phyloP scores from a whole-genome alignment of 2,113 vertebrate species.

The Atlantisia rogersi region DNA sequence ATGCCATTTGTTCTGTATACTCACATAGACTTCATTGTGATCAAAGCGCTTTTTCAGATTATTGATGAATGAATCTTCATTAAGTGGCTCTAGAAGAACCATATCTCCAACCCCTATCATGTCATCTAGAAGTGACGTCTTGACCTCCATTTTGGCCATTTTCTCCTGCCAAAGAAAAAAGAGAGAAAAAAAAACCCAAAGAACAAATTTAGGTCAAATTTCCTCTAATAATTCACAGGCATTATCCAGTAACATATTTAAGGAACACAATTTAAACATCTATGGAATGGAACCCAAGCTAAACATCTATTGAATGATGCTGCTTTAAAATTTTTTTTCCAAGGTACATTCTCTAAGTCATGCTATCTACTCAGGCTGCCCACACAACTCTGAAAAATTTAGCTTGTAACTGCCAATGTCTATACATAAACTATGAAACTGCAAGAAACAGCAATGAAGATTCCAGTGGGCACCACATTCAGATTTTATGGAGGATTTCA shows the following conservation, averaged over 20 bases:
- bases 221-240: not conserved
- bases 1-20: slow-evolving; percentile 48
- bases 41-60: slow-evolving; percentile 95
- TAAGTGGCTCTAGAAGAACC: slow-evolving; percentile 94
- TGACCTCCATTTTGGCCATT: slow-evolving; percentile 95
- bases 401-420: not conserved
- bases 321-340: not conserved
- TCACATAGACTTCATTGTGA: slow-evolving; percentile 95
- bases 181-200: not conserved
- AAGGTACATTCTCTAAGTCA: not conserved
- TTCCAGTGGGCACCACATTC: not conserved
- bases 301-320: not conserved
- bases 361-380: not conserved
- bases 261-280: not conserved
- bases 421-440: not conserved
- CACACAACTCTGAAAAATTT: not conserved
- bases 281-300: not conserved
- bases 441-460: not conserved
- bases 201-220: not conserved
- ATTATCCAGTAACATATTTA: not conserved
- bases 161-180: slow-evolving; percentile 66
- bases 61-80: slow-evolving; percentile 89
- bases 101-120: slow-evolving; percentile 99
- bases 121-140: slow-evolving; percentile 94
- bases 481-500: not conserved